phyloP scores from a whole-genome alignment of 2,113 vertebrate genomes.

The Papio anubis region DNA sequence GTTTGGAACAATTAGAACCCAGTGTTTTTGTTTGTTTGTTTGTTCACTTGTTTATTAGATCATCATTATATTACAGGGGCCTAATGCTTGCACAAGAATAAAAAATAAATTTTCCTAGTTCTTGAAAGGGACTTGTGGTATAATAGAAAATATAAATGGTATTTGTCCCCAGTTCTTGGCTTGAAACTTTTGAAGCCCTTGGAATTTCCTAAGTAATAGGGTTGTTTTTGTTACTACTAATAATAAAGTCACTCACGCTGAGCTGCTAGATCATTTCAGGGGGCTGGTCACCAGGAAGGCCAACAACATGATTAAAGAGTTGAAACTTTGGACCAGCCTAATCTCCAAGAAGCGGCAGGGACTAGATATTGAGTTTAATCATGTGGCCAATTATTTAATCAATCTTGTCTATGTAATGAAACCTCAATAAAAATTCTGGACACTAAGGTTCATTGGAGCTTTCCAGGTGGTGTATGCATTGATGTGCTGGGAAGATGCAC shows the following conservation, averaged over 20 bases:
- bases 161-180: not conserved
- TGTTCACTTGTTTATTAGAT: not conserved
- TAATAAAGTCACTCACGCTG: not conserved
- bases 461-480: not conserved
- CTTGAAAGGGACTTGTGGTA: not conserved
- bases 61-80: not conserved
- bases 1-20: not conserved
- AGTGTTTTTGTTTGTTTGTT: not conserved
- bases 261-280: not conserved
- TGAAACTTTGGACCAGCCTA: not conserved
- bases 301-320: not conserved
- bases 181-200: not conserved
- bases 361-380: not conserved
- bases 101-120: not conserved
- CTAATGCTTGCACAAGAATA: not conserved
- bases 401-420: not conserved
- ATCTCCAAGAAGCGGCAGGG: not conserved
- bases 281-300: not conserved
- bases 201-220: not conserved
- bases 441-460: not conserved
- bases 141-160: not conserved
- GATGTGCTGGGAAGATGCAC: not conserved
- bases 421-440: not conserved
- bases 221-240: not conserved
- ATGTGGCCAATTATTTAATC: not conserved